phyloP scores from a whole-genome alignment of 2,888 invertebrate species.

The Heliconius sara region DNA sequence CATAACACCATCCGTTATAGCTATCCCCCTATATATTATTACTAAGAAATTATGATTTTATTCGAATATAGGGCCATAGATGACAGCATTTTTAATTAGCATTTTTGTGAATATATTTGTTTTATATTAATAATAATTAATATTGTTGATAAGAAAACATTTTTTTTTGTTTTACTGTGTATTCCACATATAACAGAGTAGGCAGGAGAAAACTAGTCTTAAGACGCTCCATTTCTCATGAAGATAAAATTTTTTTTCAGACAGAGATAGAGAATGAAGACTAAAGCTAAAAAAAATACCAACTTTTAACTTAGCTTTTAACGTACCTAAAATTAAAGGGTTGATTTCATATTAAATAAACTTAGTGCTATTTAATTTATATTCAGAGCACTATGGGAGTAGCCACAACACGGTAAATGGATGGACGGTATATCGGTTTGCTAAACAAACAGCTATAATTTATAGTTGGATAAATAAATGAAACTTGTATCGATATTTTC shows the following conservation, averaged over 20 bases:
- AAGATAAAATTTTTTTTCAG: no score
- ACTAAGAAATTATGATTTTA: constrained; percentile 22
- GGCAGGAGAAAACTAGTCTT: no score
- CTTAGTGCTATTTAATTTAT: background rate
- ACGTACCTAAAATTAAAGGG: no score
- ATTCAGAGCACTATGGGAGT: background rate
- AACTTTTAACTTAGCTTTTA: background rate
- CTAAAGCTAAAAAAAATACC: background rate
- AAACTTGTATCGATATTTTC: background rate
- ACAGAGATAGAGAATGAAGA: background rate
- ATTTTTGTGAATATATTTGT: no score
- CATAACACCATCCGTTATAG: constrained; percentile 34
- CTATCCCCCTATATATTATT: constrained; percentile 25
- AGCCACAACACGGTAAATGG: constrained; percentile 20
- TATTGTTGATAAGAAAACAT: background rate
- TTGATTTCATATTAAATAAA: background rate
- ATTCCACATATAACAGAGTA: background rate
- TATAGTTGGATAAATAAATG: constrained; percentile 12
- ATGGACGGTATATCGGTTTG: constrained; percentile 17
- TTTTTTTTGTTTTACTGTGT: background rate
- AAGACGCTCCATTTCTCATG: no score
- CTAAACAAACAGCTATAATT: constrained; percentile 10
- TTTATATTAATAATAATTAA: no score
- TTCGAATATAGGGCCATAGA: background rate
- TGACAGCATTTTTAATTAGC: background rate